phyloP scores from a whole-genome alignment of 2,888 invertebrate species.

The Sipha maydis region DNA sequence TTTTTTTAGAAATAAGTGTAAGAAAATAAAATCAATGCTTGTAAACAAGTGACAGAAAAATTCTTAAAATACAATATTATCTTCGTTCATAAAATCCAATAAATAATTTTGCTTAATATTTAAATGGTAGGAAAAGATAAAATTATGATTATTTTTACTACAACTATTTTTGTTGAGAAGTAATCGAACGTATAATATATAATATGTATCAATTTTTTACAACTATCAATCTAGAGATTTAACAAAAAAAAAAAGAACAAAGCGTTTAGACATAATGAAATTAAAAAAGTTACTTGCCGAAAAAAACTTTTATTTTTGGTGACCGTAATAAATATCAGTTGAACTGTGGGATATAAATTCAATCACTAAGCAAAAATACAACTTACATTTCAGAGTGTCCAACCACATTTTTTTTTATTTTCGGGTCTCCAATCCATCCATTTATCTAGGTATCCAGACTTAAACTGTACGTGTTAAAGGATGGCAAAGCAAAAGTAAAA shows the following conservation, averaged over 20 bases:
- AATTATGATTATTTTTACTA: neutral
- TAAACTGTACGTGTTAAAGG: too few relatives aligned
- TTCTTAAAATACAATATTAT: neutral
- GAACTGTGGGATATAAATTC: conserved; percentile 1
- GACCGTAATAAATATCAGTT: neutral
- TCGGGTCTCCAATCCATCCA: neutral
- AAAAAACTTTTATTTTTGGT: conserved; percentile 14
- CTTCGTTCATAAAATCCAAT: neutral
- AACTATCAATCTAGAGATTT: neutral
- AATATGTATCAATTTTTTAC: neutral
- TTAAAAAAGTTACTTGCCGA: neutral
- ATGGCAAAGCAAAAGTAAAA: too few relatives aligned
- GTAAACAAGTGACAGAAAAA: too few relatives aligned
- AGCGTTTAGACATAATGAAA: neutral
- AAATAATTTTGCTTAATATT: neutral
- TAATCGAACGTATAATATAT: neutral
- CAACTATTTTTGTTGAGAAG: neutral
- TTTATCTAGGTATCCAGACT: neutral
- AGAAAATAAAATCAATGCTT: too few relatives aligned
- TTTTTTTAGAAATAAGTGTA: too few relatives aligned
- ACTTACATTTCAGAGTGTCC: neutral
- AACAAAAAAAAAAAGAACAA: neutral
- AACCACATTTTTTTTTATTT: neutral
- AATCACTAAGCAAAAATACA: neutral
- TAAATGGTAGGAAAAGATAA: neutral